A percentile compares a stretch with the other conserved stretches of the same genome.
Evolutionary conservation across 2,797 vertebrate species (phyloP).

Genomic region (Characodon lateralis): DNA sequence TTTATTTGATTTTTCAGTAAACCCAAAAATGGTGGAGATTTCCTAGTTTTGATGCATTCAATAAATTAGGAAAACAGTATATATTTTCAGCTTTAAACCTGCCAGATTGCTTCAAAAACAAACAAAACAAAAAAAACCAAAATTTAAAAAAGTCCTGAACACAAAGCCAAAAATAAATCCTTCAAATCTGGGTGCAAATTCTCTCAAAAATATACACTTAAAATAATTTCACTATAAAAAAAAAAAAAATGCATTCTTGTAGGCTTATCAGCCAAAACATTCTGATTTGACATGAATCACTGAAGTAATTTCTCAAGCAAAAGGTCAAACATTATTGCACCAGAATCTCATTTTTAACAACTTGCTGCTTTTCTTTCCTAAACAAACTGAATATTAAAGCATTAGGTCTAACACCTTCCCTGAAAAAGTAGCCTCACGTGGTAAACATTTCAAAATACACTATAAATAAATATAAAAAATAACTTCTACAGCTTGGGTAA

Average conservation of each 20-base stretch:
- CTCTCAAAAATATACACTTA: too few relatives aligned
- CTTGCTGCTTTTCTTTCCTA: background rate
- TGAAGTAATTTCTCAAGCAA: too few relatives aligned
- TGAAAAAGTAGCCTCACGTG: too few relatives aligned
- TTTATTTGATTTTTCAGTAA: background rate
- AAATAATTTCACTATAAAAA: background rate
- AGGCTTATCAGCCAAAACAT: background rate
- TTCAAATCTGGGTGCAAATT: too few relatives aligned
- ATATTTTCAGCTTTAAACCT: too few relatives aligned
- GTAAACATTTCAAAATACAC: background rate
- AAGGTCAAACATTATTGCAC: too few relatives aligned
- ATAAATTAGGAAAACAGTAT: too few relatives aligned
- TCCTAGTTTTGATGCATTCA: background rate
- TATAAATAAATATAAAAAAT: background rate
- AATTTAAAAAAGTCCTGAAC: too few relatives aligned
- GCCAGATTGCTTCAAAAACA: background rate
- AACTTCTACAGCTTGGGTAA: background rate
- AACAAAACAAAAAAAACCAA: background rate
- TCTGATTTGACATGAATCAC: background rate
- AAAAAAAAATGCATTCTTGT: background rate
- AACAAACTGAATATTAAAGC: too few relatives aligned
- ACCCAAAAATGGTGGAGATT: background rate
- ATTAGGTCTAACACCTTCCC: too few relatives aligned
- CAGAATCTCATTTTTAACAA: background rate
- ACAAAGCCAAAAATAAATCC: too few relatives aligned